Conservation (phyloP, 2,888 invertebrate genomes). For the Drosophila kambysellisi region DNA sequence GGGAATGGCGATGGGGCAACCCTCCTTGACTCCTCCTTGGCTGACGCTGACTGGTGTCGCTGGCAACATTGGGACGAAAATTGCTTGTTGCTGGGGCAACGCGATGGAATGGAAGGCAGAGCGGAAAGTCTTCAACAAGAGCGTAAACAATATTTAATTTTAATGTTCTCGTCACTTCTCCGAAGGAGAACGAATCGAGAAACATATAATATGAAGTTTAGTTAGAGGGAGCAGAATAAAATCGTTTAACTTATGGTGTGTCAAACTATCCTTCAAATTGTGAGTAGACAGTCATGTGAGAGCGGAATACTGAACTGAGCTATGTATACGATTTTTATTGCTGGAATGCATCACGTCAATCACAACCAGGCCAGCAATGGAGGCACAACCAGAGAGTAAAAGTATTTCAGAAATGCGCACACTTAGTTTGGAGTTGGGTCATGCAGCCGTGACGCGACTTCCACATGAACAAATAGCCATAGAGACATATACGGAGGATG, state of each 20-base stretch:
- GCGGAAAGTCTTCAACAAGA: conserved; percentile 61
- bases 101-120: conserved; percentile 47
- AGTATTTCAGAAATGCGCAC: conserved; percentile 49
- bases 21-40: conserved; percentile 18
- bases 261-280: conserved; percentile 30
- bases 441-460: conserved; percentile 51
- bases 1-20: not conserved
- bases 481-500: conserved; percentile 21
- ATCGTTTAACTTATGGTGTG: conserved; percentile 65
- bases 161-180: conserved; percentile 66
- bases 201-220: not conserved
- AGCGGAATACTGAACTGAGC: conserved; percentile 13
- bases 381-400: conserved; percentile 43
- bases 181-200: conserved; percentile 13
- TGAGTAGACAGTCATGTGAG: conserved; percentile 13
- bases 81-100: conserved; percentile 65
- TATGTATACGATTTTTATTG: conserved; percentile 45
- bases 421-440: conserved; percentile 17
- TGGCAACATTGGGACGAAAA: conserved; percentile 59
- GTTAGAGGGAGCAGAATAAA: conserved; percentile 15
- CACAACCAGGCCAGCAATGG: conserved; percentile 35
- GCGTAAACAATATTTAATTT: conserved; percentile 75
- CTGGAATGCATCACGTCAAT: conserved; percentile 57
- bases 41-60: conserved; percentile 36
- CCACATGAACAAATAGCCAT: conserved; percentile 61